Percentiles rank a stretch among this genome's conserved stretches.
phyloP scores from a whole-genome alignment of 2,888 invertebrate genomes.

The Mesoligia furuncula region DNA sequence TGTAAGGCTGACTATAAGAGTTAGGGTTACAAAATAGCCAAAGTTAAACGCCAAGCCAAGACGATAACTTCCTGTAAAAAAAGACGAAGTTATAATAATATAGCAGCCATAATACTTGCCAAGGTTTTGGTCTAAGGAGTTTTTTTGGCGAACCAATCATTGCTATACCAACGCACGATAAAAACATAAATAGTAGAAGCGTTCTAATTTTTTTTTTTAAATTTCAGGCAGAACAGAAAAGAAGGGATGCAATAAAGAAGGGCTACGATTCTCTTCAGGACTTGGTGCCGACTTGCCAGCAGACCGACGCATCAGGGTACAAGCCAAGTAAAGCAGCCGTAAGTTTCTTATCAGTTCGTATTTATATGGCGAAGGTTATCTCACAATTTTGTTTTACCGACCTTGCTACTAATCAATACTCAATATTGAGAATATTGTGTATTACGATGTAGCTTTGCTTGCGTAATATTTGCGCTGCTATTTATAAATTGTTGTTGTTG shows the following conservation, averaged over 20 bases:
- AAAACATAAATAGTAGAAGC: not conserved
- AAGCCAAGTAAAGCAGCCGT: conserved; percentile 98
- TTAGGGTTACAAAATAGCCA: not conserved
- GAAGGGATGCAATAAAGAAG: conserved; percentile 99
- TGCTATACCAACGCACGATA: not conserved
- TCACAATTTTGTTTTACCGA: conserved; percentile 56
- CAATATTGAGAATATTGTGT: conserved; percentile 36
- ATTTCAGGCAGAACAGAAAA: conserved; percentile 97
- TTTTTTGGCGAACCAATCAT: not conserved
- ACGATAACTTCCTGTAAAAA: not conserved
- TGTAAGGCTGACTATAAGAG: not conserved
- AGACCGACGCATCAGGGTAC: conserved; percentile 97
- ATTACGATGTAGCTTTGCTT: conserved; percentile 31
- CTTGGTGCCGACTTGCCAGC: conserved; percentile 98
- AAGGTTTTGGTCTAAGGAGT: not conserved
- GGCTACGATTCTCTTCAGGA: conserved; percentile 98
- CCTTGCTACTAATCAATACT: conserved; percentile 64
- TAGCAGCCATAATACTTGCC: not conserved
- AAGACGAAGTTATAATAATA: too few species aligned
- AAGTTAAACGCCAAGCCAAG: not conserved
- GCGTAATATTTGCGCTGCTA: conserved; percentile 21
- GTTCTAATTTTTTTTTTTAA: not conserved
- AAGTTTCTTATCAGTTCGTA: conserved; percentile 70
- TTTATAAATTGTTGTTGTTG: conserved; percentile 20
- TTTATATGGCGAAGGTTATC: conserved; percentile 63